These are phyloP conservation scores for Bombyx mandarina DNA, from an alignment of 1,140 invertebrate species.

Conservation along the genomic window DNA sequence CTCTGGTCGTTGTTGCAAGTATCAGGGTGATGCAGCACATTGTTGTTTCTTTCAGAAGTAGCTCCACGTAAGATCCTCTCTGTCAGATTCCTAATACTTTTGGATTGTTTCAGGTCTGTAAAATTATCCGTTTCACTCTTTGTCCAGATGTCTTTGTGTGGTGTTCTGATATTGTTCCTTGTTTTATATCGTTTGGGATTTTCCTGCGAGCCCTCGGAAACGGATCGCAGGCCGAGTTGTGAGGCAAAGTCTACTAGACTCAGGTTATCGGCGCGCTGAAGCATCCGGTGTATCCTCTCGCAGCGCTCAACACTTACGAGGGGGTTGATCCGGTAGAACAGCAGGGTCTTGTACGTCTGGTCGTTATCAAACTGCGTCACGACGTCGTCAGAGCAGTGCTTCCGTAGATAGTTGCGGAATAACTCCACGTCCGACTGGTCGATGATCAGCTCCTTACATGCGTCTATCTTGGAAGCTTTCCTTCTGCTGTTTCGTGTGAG, in stretches of 20 bases:
- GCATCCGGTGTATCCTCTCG: constrained; percentile 12
- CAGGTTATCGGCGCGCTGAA: constrained; percentile 4
- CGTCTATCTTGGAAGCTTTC: too few species aligned
- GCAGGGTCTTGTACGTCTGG: constrained; percentile 23
- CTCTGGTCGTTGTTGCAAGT: too few species aligned
- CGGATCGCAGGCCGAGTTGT: constrained; percentile 24
- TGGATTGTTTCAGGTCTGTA: background rate
- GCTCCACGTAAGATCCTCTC: too few species aligned
- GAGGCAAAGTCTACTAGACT: constrained; percentile 21
- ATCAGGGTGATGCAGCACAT: too few species aligned
- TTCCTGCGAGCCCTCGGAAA: constrained; percentile 4
- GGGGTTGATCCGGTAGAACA: constrained; percentile 41
- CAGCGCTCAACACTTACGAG: constrained; percentile 24
- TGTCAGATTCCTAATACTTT: too few species aligned
- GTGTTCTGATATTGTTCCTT: too few species aligned
- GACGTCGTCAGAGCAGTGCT: constrained; percentile 10
- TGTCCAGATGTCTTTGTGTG: background rate
- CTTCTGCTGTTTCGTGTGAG: too few species aligned
- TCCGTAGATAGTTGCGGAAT: constrained; percentile 22
- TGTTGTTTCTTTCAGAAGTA: too few species aligned
- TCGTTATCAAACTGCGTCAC: constrained; percentile 24
- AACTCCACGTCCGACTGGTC: constrained; percentile 21
- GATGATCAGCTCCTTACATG: constrained; percentile 26
- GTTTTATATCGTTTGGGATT: background rate
- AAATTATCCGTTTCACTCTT: background rate